Evolutionary conservation across 1,140 invertebrate species (phyloP).

Genomic region (Nixonia krombeini): DNA sequence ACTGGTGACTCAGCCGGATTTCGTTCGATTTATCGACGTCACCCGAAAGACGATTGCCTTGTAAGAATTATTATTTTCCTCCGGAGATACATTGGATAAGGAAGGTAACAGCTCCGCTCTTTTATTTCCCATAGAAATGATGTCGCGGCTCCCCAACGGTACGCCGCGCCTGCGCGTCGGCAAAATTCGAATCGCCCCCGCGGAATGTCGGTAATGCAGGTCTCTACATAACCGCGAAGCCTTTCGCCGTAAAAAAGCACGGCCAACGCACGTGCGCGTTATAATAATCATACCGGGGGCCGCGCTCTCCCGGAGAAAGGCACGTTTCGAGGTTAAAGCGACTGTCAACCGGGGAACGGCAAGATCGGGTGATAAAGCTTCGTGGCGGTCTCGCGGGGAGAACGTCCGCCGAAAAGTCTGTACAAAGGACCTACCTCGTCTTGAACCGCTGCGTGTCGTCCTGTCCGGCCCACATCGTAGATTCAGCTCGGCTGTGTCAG

Average conservation of each 20-base stretch:
- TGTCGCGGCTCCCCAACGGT: too few species aligned
- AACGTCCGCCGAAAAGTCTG: too few species aligned
- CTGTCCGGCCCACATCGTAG: constrained; percentile 63
- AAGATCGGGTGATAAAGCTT: neutral
- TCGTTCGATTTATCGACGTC: too few species aligned
- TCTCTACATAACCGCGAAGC: too few species aligned
- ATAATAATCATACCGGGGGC: constrained; percentile 28
- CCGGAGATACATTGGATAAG: too few species aligned
- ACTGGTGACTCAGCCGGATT: too few species aligned
- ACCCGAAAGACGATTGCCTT: too few species aligned
- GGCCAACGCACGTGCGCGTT: constrained; percentile 31
- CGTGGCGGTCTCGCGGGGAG: too few species aligned
- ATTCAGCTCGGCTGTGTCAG: neutral
- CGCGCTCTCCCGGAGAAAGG: constrained; percentile 26
- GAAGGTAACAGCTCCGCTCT: too few species aligned
- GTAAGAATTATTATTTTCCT: too few species aligned
- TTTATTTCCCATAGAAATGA: too few species aligned
- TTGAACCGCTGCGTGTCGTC: constrained; percentile 64
- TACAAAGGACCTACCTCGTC: constrained; percentile 55
- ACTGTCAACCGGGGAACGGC: constrained; percentile 32
- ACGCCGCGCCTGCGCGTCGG: constrained; percentile 9
- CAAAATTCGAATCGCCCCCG: constrained; percentile 29
- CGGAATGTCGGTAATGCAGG: constrained; percentile 30
- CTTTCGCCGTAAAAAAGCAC: neutral
- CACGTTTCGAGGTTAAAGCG: constrained; percentile 36